These are phyloP conservation scores for Sminthurinus signatus DNA, from an alignment of 1,140 invertebrate species.

Conservation along the genomic window DNA sequence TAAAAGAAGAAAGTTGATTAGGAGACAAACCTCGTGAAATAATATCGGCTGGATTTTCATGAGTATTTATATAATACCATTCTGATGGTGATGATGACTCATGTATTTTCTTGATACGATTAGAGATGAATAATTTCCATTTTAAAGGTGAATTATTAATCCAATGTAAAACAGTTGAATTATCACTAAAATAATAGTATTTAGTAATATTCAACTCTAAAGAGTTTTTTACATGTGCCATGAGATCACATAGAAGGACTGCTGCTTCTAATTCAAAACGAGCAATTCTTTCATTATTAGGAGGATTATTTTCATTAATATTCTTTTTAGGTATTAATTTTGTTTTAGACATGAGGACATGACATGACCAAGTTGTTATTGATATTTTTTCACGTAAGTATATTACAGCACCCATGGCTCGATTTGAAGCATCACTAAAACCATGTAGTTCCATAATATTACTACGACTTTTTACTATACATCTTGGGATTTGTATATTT, in stretches of 20 bases:
- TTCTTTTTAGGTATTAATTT: background rate
- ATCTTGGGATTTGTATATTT: background rate
- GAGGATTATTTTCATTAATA: too few species aligned
- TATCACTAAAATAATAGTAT: background rate
- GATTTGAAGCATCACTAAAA: constrained; percentile 9
- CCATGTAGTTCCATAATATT: background rate
- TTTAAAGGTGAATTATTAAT: background rate
- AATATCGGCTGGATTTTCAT: constrained; percentile 47
- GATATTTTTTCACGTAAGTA: background rate
- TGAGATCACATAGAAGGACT: background rate
- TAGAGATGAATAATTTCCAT: background rate
- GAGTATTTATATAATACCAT: constrained; percentile 43
- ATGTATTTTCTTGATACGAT: constrained; percentile 6
- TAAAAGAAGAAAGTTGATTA: constrained; percentile 34
- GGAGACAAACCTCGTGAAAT: constrained; percentile 45
- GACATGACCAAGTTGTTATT: background rate
- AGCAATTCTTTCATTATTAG: too few species aligned
- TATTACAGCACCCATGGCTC: background rate
- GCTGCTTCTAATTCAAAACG: constrained; percentile 5
- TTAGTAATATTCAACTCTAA: background rate
- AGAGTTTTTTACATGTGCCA: background rate
- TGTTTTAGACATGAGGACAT: constrained; percentile 7
- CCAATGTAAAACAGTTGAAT: background rate
- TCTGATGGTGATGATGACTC: constrained; percentile 23
- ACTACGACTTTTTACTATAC: background rate